Percentiles rank a stretch among this genome's conserved stretches.
Evolutionary conservation across 2,113 vertebrate species (phyloP).

Genomic region (Mixornis gularis): DNA sequence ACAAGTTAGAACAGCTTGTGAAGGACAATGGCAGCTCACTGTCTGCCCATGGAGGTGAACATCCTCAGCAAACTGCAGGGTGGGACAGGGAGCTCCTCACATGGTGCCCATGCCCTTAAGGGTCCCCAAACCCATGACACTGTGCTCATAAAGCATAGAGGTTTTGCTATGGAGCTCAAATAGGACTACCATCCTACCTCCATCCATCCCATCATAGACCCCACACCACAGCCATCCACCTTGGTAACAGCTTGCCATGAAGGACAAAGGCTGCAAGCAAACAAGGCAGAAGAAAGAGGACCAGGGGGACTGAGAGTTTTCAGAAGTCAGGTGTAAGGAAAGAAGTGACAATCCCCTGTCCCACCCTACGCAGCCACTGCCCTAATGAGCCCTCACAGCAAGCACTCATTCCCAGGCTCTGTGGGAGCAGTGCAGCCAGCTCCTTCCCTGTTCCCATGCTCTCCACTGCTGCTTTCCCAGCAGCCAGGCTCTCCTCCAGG

Average conservation of each 20-base stretch:
- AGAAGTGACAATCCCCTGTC: not conserved
- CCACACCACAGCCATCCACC: not conserved
- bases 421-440: not conserved
- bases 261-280: not conserved
- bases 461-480: slow-evolving; percentile 44
- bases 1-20: not conserved
- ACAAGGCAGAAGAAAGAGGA: not conserved
- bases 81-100: not conserved
- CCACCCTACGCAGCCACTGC: not conserved
- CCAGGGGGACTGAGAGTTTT: not conserved
- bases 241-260: not conserved
- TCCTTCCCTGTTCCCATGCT: not conserved
- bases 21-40: not conserved
- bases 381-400: not conserved
- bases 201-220: not conserved
- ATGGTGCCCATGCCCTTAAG: not conserved
- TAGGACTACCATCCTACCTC: not conserved
- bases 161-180: not conserved
- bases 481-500: not conserved
- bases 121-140: not conserved
- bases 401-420: not conserved
- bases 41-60: not conserved
- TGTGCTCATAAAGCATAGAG: not conserved
- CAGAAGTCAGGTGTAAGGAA: not conserved
- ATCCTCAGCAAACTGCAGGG: not conserved